Evolutionary conservation across 64 coral and sea anemone species (phyloP).

Genomic region (Trachythela sp.): DNA sequence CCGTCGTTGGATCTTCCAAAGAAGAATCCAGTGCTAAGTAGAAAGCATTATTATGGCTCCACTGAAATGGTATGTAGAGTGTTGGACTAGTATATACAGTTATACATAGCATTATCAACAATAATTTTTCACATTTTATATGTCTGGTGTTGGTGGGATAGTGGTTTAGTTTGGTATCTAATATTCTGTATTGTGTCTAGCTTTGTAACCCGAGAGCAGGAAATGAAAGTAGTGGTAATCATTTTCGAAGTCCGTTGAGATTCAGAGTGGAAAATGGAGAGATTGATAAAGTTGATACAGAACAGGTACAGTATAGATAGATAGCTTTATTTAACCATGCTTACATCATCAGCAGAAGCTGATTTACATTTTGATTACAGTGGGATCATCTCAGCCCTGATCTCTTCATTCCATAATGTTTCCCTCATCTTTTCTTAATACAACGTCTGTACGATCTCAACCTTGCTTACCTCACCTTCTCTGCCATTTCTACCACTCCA

Average conservation of each 20-base stretch:
- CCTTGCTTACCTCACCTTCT: too few relatives aligned
- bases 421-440: too few relatives aligned
- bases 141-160: background rate
- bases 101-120: too few relatives aligned
- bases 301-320: background rate
- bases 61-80: slow-evolving; percentile 52
- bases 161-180: background rate
- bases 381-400: too few relatives aligned
- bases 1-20: slow-evolving; percentile 51
- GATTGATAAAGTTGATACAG: background rate
- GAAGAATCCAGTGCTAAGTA: slow-evolving; percentile 55
- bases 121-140: too few relatives aligned
- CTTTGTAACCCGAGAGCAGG: background rate
- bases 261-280: slow-evolving; percentile 19
- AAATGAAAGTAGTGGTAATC: background rate
- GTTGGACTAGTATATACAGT: too few relatives aligned
- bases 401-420: too few relatives aligned
- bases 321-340: too few relatives aligned
- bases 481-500: too few relatives aligned
- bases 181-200: background rate
- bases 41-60: slow-evolving; percentile 74
- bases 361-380: too few relatives aligned
- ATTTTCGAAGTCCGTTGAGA: background rate
- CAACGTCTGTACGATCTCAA: too few relatives aligned
- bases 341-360: too few relatives aligned